Evolutionary conservation across 2,888 invertebrate species (phyloP), one percentile per base, ranked within the genome.

Genomic region (Pherbina coryleti): DNA sequence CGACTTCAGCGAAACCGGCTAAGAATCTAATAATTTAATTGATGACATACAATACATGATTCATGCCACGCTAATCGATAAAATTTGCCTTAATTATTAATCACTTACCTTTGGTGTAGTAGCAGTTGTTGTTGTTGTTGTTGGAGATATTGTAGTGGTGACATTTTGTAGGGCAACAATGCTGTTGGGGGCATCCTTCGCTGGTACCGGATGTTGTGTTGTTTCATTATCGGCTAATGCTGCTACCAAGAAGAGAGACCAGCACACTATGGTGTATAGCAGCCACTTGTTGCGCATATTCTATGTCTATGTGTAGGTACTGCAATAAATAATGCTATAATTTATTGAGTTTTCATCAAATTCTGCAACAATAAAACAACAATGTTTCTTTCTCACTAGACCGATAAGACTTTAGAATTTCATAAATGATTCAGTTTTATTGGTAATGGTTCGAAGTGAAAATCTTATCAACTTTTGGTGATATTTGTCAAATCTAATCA

Each of bases 51-150:
- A 7, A 37, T 37, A 37, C 8, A 37, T 37, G 37, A 37, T 8
- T 37, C 37, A 37, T 37, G 37, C 8, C 37, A 37, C 8, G 7
- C 5, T 55, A 11, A n/a, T 19, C 25, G 2, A 19, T 60, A 60
- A 67, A 67, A 19, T 7, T 17, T 2, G 14, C 19, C n/a, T 37
- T 44, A 44, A 37, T 22, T 37, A n/a, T 66, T 17, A 19, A 66
- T 5, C n/a, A 17, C 51, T 37, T 49, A 69, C 69, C 25, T 69
- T 69, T 69, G 49, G 69, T 69, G 69, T 51, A 44, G 44, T 49
- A 9, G 67, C 0, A 19, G 37, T 22, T 67, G 31, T 31, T 37
- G 67, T 34, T 37, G n/a, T 17, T 9, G 67, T 34, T 7, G 34
- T 66, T 9, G 2, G 14, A 34, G 44, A 5, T 19, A n/a, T 69